Base-by-base conservation (phyloP, 2,113 vertebrate species). In the Tetrao urogallus region DNA sequence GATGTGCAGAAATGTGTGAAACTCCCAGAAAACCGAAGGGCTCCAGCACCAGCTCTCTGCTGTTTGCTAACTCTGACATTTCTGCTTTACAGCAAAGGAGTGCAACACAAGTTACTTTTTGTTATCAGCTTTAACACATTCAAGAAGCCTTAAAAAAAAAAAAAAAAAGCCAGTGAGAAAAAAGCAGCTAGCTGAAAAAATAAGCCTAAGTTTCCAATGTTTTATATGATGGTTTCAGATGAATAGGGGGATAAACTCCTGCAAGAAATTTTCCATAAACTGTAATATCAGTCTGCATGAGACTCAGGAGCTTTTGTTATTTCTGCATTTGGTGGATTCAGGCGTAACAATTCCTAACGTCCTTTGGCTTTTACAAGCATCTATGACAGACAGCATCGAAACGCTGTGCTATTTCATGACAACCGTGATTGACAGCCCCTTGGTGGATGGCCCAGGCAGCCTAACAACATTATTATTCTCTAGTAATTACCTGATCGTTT, bases 371-470 rank as follows among this genome's bases (percentile, higher is more conserved):
- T 91, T 75, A 92, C 86, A 88, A 96, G 71, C 56, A 92, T 77
- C 57, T 81, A 3, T 95, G 95, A 96, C 0, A 94, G 96, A 94
- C 94, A 96, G 77, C 36, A 70, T 85, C 88, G 85, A 89, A 94
- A 89, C 36, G 86, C 66, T 60, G 60, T 36, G 69, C 90, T 88
- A 88, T 95, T 95, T 95, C 94, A 82, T 78, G 94, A 86, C 88
- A 93, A 4, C 70, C 0, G 0, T 93, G 92, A 97, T 30, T 95
- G 94, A 89, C 96, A 96, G 64, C 30, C 40, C 73, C 43, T 84
- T 66, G 56, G 56, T 71, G 47, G 80, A 92, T 20, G 81, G 93
- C 80, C 93, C 94, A 95, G 90, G 56, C 89, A 96, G 70, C 71
- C 64, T 72, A 94, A 89, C 88, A 90, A 54, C 34, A 70, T 84